phyloP scores from a whole-genome alignment of 35 echinoderm and acorn worm genomes.

The Ptychodera flava region DNA sequence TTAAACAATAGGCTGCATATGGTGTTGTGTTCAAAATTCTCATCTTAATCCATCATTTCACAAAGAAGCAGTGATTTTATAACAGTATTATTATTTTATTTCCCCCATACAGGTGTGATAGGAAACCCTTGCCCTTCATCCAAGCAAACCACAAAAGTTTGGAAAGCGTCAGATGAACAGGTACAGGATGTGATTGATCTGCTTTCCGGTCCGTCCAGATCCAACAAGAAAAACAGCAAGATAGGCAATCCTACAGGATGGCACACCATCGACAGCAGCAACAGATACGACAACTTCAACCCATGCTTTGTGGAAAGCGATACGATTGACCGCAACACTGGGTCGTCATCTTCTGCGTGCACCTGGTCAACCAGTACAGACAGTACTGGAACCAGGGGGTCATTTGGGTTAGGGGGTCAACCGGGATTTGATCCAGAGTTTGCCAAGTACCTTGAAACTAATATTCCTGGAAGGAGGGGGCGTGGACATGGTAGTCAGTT shows the following conservation, averaged over 20 bases:
- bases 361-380: background rate
- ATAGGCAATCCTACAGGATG: background rate
- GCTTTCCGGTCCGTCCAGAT: background rate
- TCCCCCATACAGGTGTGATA: background rate
- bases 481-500: background rate
- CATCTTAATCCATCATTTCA: too few relatives aligned
- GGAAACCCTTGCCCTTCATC: background rate
- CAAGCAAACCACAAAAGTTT: background rate
- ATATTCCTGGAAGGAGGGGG: background rate
- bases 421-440: background rate
- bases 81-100: too few relatives aligned
- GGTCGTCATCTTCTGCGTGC: background rate
- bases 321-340: background rate
- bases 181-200: conserved; percentile 16
- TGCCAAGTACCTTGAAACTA: background rate
- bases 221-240: background rate
- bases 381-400: background rate
- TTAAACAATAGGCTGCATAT: too few relatives aligned
- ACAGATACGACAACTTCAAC: background rate
- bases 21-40: too few relatives aligned
- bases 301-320: background rate
- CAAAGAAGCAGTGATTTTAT: too few relatives aligned
- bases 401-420: background rate
- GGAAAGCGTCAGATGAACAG: background rate
- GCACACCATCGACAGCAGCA: background rate